phyloP scores from a whole-genome alignment of 2,113 vertebrate genomes.

The Pseudopipra pipra region DNA sequence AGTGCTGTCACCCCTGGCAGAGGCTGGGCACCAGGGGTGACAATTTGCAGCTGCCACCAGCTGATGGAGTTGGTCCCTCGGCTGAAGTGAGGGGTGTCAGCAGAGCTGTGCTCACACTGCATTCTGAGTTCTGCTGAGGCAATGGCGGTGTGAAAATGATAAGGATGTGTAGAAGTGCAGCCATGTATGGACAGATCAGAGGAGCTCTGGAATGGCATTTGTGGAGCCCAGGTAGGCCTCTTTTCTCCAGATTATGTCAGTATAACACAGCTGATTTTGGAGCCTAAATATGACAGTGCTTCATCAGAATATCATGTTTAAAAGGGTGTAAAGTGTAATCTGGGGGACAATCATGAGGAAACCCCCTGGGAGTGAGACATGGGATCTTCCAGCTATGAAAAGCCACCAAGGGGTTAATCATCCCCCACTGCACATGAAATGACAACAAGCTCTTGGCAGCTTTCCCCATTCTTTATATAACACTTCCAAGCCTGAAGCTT shows the following conservation, averaged over 20 bases:
- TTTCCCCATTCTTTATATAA: conserved; percentile 75
- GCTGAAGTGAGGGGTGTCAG: not conserved
- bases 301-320: not conserved
- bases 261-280: not conserved
- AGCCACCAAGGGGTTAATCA: conserved; percentile 67
- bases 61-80: not conserved
- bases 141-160: not conserved
- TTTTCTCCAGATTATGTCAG: not conserved
- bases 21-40: not conserved
- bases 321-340: not conserved
- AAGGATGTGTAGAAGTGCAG: not conserved
- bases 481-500: conserved; percentile 77
- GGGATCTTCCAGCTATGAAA: not conserved
- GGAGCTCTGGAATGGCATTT: not conserved
- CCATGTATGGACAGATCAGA: not conserved
- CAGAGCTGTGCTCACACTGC: not conserved
- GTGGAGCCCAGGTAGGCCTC: not conserved
- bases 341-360: not conserved
- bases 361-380: not conserved
- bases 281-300: not conserved
- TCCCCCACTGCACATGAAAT: conserved; percentile 59
- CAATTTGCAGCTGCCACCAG: not conserved
- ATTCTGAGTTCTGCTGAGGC: not conserved
- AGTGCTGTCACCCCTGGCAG: not conserved
- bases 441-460: conserved; percentile 77